These are phyloP conservation scores for Sebastes iracundus DNA, from an alignment of 2,797 vertebrate species.

Conservation along the genomic window DNA sequence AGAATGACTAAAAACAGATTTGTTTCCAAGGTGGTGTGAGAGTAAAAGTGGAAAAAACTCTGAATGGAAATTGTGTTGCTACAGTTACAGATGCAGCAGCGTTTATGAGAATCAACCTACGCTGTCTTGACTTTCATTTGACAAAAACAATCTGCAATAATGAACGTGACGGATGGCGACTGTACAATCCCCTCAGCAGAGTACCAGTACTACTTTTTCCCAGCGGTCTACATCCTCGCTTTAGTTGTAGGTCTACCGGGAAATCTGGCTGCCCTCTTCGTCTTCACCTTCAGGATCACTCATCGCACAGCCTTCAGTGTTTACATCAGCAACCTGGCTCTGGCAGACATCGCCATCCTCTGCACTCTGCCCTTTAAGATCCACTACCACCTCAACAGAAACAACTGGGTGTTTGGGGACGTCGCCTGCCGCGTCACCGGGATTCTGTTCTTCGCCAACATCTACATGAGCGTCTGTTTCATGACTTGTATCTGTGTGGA, in stretches of 20 bases:
- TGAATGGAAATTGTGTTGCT: conserved; percentile 47
- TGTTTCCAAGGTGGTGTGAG: background rate
- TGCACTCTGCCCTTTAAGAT: conserved; percentile 84
- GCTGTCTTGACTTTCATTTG: background rate
- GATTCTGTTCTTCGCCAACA: conserved; percentile 80
- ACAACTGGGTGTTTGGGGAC: conserved; percentile 85
- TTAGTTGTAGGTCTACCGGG: conserved; percentile 82
- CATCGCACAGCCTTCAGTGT: conserved; percentile 74
- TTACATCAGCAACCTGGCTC: conserved; percentile 85
- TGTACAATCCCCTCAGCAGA: conserved; percentile 48
- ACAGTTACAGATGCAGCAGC: conserved; percentile 21
- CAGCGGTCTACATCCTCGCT: conserved; percentile 76
- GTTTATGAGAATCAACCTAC: conserved; percentile 13
- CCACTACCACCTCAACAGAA: conserved; percentile 84
- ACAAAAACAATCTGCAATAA: conserved; percentile 10
- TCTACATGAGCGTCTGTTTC: conserved; percentile 86
- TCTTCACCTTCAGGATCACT: conserved; percentile 67
- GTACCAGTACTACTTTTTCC: conserved; percentile 83
- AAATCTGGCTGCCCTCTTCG: conserved; percentile 77
- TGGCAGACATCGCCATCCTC: conserved; percentile 81
- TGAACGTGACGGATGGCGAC: conserved; percentile 35
- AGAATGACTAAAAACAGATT: background rate
- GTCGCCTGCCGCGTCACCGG: conserved; percentile 76
- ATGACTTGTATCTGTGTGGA: conserved; percentile 87
- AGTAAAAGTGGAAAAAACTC: conserved; percentile 24